These are phyloP conservation scores for Leucosticte australis DNA, from an alignment of 2,113 vertebrate genomes.

Conservation along the genomic window DNA sequence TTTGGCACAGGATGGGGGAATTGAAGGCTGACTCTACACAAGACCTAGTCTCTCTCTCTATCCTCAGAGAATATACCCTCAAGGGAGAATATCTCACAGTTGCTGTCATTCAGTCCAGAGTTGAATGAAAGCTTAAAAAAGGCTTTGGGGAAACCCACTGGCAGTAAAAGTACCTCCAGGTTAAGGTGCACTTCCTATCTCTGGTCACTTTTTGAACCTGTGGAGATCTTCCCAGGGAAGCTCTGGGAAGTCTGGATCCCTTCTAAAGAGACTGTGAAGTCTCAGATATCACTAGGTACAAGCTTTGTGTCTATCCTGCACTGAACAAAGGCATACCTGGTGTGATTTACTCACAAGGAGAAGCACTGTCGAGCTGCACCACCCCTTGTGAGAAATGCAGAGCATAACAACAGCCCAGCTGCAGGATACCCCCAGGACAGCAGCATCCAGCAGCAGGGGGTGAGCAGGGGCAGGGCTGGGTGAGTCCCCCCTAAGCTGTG, in stretches of 20 bases:
- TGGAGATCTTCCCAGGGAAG: not conserved
- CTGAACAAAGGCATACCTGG: not conserved
- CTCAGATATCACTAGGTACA: not conserved
- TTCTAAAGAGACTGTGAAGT: not conserved
- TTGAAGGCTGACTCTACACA: not conserved
- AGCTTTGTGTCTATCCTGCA: not conserved
- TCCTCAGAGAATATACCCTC: not conserved
- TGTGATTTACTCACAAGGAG: not conserved
- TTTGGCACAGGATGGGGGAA: not conserved
- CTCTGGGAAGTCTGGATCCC: not conserved
- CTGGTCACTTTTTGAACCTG: not conserved
- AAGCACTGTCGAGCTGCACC: not conserved
- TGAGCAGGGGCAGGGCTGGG: not conserved
- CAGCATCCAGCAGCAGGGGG: accelerated
- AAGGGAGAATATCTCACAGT: not conserved
- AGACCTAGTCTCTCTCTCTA: not conserved
- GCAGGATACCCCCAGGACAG: not conserved
- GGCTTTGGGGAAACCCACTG: not conserved
- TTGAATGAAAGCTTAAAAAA: not conserved
- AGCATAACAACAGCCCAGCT: accelerated
- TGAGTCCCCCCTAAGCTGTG: not conserved
- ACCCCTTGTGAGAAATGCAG: accelerated
- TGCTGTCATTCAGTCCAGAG: not conserved
- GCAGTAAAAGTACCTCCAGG: not conserved
- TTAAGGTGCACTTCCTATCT: not conserved